A percentile compares a stretch with the other conserved stretches of the same genome.
phyloP scores from a whole-genome alignment of 2,113 vertebrate species.

The Heterochromis multidens region DNA sequence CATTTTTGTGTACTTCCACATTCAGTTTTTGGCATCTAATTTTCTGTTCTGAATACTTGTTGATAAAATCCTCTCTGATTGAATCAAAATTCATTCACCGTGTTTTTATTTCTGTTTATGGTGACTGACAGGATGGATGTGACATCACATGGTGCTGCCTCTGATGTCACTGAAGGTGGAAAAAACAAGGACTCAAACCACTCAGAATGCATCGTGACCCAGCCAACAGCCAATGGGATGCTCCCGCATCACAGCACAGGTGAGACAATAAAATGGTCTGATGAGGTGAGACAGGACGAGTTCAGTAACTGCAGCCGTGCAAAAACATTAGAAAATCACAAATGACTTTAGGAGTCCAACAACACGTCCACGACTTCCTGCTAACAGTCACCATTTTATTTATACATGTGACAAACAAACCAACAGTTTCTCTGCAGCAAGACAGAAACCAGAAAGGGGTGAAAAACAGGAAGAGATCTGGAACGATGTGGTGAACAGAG shows the following conservation, averaged over 20 bases:
- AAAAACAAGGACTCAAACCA: background rate
- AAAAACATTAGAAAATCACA: background rate
- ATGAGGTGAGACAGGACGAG: background rate
- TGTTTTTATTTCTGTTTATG: background rate
- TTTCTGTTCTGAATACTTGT: background rate
- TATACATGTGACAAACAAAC: background rate
- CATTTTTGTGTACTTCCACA: too few species aligned
- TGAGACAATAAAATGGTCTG: background rate
- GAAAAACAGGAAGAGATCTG: background rate
- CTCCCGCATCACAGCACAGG: background rate
- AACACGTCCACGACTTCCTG: too few species aligned
- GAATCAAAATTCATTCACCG: background rate
- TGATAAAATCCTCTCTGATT: background rate
- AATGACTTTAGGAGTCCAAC: background rate
- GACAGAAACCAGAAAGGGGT: background rate
- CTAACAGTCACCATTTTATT: too few species aligned
- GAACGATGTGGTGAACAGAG: background rate
- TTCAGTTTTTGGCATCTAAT: background rate
- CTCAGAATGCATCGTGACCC: constrained; percentile 15
- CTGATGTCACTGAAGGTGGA: background rate
- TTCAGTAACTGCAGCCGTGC: background rate
- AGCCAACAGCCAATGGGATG: constrained; percentile 1
- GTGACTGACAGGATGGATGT: constrained; percentile 43
- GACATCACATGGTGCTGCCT: background rate
- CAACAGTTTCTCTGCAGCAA: background rate